A percentile compares a stretch with the other conserved stretches of the same genome.
Evolutionary conservation across 2,797 vertebrate species (phyloP).

Genomic region (Holocentrus rufus): DNA sequence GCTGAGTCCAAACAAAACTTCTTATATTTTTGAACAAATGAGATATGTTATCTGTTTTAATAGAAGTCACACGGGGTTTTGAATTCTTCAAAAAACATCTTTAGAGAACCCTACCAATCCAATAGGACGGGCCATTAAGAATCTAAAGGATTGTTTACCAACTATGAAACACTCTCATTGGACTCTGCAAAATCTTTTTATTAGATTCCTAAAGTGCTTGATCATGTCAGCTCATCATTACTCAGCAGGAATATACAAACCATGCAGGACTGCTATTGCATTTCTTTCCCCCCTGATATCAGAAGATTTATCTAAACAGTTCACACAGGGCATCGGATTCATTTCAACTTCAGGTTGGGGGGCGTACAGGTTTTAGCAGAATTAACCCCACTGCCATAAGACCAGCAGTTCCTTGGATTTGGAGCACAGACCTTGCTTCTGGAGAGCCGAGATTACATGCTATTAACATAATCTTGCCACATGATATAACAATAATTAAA

Average conservation of each 20-base stretch:
- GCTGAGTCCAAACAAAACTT: conserved; percentile 63
- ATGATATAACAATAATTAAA: conserved; percentile 42
- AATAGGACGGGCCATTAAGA: conserved; percentile 28
- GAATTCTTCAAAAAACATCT: conserved; percentile 25
- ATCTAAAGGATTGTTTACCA: too few species aligned
- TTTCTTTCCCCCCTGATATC: neutral
- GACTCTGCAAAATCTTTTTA: neutral
- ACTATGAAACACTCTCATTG: too few species aligned
- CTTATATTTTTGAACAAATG: conserved; percentile 38
- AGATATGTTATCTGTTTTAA: conserved; percentile 38
- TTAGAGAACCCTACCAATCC: conserved; percentile 30
- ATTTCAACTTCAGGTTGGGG: neutral
- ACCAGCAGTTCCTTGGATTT: conserved; percentile 47
- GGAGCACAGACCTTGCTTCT: conserved; percentile 55
- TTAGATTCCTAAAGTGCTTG: conserved; percentile 4
- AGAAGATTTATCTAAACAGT: neutral
- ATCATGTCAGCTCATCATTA: neutral
- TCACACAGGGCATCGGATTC: neutral
- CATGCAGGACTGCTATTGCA: neutral
- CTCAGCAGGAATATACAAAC: conserved; percentile 3
- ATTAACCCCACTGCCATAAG: conserved; percentile 41
- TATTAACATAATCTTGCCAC: conserved; percentile 25
- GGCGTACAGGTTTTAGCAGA: conserved; percentile 6
- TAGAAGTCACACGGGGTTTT: conserved; percentile 44
- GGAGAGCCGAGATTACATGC: conserved; percentile 53